Evolutionary conservation across 2,113 vertebrate species (phyloP).

Genomic region (Oreamnos americanus): DNA sequence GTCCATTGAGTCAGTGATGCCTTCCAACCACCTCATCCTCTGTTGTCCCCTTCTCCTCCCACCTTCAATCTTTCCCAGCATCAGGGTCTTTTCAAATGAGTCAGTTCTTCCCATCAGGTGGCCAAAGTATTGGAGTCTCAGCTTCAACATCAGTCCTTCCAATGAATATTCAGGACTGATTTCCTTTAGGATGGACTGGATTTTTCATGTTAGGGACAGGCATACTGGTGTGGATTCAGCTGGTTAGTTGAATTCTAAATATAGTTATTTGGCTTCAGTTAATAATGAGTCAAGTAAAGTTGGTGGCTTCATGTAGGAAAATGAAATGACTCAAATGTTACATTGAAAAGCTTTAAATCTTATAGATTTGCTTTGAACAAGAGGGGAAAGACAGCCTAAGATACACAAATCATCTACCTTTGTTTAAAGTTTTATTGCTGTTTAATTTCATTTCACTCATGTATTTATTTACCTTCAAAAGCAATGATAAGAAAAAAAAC

Average conservation of each 20-base stretch:
- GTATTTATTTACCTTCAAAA: conserved; percentile 66
- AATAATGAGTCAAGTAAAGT: not conserved
- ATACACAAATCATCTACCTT: not conserved
- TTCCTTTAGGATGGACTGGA: not conserved
- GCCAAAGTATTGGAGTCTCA: not conserved
- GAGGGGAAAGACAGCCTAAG: not conserved
- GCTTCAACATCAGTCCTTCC: not conserved
- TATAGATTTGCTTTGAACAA: not conserved
- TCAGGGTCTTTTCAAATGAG: not conserved
- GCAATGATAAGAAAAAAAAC: conserved; percentile 61
- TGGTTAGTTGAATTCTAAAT: not conserved
- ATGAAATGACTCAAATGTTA: not conserved
- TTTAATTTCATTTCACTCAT: conserved; percentile 47
- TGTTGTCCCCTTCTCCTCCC: not conserved
- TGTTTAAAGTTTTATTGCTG: not conserved
- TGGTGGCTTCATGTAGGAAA: not conserved
- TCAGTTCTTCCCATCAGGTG: not conserved
- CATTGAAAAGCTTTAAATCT: not conserved
- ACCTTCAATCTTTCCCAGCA: not conserved
- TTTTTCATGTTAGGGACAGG: not conserved
- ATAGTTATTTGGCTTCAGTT: not conserved
- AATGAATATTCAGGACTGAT: not conserved
- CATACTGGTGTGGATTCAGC: not conserved
- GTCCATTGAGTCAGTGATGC: not conserved
- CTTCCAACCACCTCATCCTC: not conserved